Percentiles rank a stretch among this genome's conserved stretches.
phyloP scores from a whole-genome alignment of 2,797 vertebrate species.

The Liparis tanakae region DNA sequence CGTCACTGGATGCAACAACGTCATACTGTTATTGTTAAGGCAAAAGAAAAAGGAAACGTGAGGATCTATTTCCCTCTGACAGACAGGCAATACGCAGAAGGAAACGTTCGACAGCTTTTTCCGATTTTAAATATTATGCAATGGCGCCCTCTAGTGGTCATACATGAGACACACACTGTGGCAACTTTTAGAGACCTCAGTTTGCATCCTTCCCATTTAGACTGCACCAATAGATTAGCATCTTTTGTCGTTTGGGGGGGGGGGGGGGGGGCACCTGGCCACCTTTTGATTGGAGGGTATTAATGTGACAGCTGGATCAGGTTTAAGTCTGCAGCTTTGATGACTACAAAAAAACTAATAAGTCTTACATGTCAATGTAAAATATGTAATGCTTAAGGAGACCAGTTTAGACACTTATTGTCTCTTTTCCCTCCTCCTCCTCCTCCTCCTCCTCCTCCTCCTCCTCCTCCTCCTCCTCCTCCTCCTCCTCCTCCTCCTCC shows the following conservation, averaged over 20 bases:
- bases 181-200: not conserved
- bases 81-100: not conserved
- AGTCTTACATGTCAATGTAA: no score
- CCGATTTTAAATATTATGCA: not conserved
- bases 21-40: not conserved
- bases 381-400: no score
- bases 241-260: not conserved
- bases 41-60: not conserved
- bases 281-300: not conserved
- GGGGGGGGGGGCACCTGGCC: not conserved
- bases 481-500: not conserved
- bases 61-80: not conserved
- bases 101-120: not conserved
- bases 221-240: not conserved
- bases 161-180: not conserved
- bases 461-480: no score
- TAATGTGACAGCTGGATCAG: not conserved
- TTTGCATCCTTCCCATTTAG: not conserved
- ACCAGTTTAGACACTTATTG: no score
- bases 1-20: not conserved
- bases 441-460: no score
- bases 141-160: constrained; percentile 29
- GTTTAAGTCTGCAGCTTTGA: not conserved
- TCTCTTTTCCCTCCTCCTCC: not conserved
- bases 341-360: not conserved